These are phyloP conservation scores for Eurystomus glaucurus DNA, from an alignment of 2,797 vertebrate species.

Conservation along the genomic window DNA sequence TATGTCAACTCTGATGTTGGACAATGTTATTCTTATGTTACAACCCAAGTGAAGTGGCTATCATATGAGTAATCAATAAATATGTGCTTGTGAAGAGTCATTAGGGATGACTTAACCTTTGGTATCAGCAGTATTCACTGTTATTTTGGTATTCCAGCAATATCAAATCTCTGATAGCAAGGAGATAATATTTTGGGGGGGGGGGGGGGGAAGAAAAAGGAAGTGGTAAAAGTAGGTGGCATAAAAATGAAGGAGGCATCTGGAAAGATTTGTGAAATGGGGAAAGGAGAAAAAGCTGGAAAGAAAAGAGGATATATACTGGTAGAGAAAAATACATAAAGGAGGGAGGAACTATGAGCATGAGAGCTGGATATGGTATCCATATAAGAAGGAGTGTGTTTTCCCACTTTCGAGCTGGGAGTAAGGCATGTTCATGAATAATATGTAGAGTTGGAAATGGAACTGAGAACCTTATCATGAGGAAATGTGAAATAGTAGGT, in stretches of 20 bases:
- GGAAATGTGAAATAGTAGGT: background rate
- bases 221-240: background rate
- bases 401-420: background rate
- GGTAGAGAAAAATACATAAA: background rate
- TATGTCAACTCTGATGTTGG: background rate
- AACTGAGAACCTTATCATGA: background rate
- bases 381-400: background rate
- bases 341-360: background rate
- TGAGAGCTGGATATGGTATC: background rate
- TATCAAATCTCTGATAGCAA: background rate
- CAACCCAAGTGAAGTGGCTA: rapidly evolving
- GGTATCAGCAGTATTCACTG: background rate
- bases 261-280: background rate
- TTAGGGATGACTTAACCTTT: background rate
- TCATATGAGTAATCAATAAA: background rate
- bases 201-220: background rate
- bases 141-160: background rate
- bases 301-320: background rate
- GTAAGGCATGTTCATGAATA: background rate
- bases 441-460: background rate
- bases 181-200: background rate
- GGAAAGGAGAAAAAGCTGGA: background rate
- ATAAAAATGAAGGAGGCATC: background rate
- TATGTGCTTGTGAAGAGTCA: background rate
- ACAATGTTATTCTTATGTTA: background rate